These are phyloP conservation scores for Abramis brama DNA, from an alignment of 2,113 vertebrate genomes.

Conservation along the genomic window DNA sequence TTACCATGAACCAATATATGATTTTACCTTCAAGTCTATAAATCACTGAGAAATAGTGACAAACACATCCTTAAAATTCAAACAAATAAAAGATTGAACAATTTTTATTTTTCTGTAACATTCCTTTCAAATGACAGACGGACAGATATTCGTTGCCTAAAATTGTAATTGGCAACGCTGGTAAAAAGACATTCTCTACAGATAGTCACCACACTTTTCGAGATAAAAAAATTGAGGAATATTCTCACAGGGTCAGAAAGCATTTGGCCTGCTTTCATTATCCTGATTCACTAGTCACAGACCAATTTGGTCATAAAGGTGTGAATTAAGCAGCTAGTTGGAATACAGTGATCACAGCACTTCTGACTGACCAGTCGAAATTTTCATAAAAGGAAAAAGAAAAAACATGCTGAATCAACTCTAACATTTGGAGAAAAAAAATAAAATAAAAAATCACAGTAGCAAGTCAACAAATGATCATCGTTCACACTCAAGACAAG, in stretches of 20 bases:
- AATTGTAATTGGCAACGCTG: constrained; percentile 57
- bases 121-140: constrained; percentile 68
- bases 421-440: neutral
- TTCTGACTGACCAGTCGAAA: neutral
- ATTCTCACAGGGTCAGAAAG: constrained; percentile 29
- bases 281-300: constrained; percentile 26
- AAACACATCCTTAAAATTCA: neutral
- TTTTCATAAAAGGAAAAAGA: neutral
- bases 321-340: constrained; percentile 28
- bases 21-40: neutral
- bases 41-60: neutral
- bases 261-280: neutral
- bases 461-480: constrained; percentile 28
- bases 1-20: neutral
- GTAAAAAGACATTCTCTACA: constrained; percentile 22
- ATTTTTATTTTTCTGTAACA: constrained; percentile 64
- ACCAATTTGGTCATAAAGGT: constrained; percentile 15
- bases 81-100: constrained; percentile 1
- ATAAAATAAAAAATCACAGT: constrained; percentile 29
- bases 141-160: neutral
- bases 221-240: constrained; percentile 7
- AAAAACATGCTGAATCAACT: constrained; percentile 7
- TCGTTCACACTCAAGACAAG: constrained; percentile 8
- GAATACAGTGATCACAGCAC: constrained; percentile 32
- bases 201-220: neutral